Base-by-base conservation (phyloP, 2,888 invertebrate species). In the Cantharis rufa region DNA sequence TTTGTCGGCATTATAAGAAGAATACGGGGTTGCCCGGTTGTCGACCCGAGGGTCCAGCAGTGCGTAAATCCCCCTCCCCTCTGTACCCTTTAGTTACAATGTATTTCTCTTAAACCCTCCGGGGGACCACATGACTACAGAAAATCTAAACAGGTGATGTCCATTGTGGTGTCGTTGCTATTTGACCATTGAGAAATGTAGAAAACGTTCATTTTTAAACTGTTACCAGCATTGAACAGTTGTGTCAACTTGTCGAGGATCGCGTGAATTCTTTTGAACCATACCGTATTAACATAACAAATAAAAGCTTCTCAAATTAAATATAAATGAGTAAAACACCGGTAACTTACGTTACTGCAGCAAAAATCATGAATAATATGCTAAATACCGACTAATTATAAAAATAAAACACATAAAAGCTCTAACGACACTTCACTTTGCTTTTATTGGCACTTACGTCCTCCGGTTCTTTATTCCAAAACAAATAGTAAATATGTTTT, bases 1-100 rank as follows among this genome's bases (percentile, higher is more conserved):
- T 75, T 76, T 76, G 76, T 78, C 74, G 76, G 74, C 75, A 68
- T 48, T 18, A 74, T 62, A 70, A 32, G 62, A 72, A 74, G 64
- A 69, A 78, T 81, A 84, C 84, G 82, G 84, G 84, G 84, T 84
- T 84, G 84, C 81, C 84, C 84, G 84, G 86, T 86, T 85, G 84
- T 85, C 85, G 86, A 85, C 86, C 85, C 82, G 83, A 71, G 73
- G 79, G 80, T 82, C 82, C 83, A 80, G 75, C 83, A 80, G 82
- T 81, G 80, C 79, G 80, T 80, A 79, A 81, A 78, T 74, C 82
- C 48, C 48, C 48, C 32, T 32, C 80, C 78, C 81, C 77, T 80
- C 81, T 82, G 80, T 82, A 80, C 82, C 82, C 82, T 74, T 72
- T 69, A 64, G n/a, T 69, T 64, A 68, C n/a, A 15, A 74, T 74